These are phyloP conservation scores for Ridgeia piscesae DNA, from an alignment of 1,140 invertebrate species.

Conservation along the genomic window DNA sequence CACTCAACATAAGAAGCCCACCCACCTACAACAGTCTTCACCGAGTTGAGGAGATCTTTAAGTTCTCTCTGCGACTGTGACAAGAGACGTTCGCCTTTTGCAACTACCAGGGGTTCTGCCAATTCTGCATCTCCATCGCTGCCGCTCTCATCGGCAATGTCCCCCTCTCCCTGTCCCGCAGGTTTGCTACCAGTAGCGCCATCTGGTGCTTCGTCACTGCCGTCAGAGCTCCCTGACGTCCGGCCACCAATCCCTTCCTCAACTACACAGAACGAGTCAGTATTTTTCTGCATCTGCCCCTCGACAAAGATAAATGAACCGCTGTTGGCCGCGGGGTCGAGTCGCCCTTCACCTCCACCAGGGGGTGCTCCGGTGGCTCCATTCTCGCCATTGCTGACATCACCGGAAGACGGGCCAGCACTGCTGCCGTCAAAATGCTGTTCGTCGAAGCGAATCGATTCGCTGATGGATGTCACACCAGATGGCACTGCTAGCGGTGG, in stretches of 20 bases:
- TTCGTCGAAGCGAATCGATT: slow-evolving; percentile 23
- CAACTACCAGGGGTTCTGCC: not conserved
- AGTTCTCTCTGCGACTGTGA: not conserved
- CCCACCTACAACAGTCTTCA: not conserved
- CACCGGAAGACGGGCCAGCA: slow-evolving; percentile 2
- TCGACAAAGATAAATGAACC: not conserved
- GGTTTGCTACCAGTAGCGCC: not conserved
- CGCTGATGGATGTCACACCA: slow-evolving; percentile 10
- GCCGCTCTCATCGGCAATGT: not conserved
- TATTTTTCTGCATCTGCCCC: slow-evolving; percentile 1
- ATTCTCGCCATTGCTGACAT: not conserved
- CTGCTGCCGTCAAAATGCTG: not conserved
- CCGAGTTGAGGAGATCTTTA: not conserved
- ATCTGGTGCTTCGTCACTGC: not conserved
- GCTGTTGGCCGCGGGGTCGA: not conserved
- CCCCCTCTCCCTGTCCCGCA: not conserved
- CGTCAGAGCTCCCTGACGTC: not conserved
- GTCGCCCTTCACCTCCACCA: not conserved
- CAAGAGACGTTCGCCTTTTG: not conserved
- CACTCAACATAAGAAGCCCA: not conserved
- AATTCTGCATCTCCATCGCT: not conserved
- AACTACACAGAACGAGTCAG: slow-evolving; percentile 16
- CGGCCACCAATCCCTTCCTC: not conserved
- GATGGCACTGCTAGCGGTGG: not conserved
- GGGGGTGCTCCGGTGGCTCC: not conserved